These are phyloP conservation scores for Erethizon dorsatum DNA, from an alignment of 2,797 vertebrate species.

Conservation along the genomic window DNA sequence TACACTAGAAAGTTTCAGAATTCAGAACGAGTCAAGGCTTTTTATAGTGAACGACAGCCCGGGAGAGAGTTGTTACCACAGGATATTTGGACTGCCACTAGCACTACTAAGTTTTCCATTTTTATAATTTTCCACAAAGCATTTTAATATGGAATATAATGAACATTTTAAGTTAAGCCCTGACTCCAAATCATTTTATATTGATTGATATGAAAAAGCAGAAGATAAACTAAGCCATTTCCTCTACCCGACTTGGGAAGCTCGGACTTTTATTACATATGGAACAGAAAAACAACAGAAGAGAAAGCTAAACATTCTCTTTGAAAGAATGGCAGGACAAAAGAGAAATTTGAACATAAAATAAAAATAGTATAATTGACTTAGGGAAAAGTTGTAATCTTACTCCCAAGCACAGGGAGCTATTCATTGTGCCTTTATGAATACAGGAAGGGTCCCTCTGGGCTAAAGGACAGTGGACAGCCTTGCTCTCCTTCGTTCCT, in stretches of 20 bases:
- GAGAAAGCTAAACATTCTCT: conserved; percentile 21
- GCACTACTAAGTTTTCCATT: conserved; percentile 24
- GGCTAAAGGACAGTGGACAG: neutral
- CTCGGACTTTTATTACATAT: neutral
- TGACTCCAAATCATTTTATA: conserved; percentile 70
- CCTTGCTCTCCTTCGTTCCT: neutral
- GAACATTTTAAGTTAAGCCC: conserved; percentile 24
- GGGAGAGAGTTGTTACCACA: neutral
- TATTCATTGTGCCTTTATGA: neutral
- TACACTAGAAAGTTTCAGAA: neutral
- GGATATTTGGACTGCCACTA: conserved; percentile 4
- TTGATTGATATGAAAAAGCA: conserved; percentile 60
- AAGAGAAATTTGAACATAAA: conserved; percentile 24
- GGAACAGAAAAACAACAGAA: conserved; percentile 31
- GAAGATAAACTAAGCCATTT: conserved; percentile 50
- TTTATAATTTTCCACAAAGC: conserved; percentile 48
- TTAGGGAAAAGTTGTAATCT: neutral
- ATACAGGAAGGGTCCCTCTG: neutral
- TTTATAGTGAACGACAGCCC: neutral
- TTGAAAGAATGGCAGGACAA: neutral
- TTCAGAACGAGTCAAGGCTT: neutral
- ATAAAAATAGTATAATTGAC: neutral
- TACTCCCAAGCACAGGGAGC: neutral
- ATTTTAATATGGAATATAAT: conserved; percentile 45
- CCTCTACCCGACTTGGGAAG: conserved; percentile 12